Conservation (phyloP, 1,140 invertebrate species). For the Drosophila guanche region DNA sequence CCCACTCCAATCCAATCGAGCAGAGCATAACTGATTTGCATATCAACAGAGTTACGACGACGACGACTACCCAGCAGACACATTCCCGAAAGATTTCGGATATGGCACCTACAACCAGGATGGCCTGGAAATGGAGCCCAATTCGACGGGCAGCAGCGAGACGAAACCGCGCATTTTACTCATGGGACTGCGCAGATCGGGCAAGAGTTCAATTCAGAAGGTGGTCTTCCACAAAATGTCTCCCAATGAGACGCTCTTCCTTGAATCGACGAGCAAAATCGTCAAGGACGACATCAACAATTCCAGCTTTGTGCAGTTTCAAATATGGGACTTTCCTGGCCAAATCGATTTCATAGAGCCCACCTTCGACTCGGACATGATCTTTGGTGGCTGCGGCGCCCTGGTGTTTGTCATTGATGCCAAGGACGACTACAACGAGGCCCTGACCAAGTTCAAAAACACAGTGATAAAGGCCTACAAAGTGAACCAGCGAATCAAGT, state of each 20-base stretch:
- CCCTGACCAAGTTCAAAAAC: slow-evolving; percentile 94
- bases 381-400: slow-evolving; percentile 97
- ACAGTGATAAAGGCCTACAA: slow-evolving; percentile 98
- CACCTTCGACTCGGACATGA: slow-evolving; percentile 97
- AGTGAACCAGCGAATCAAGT: slow-evolving; percentile 98
- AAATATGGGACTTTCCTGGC: slow-evolving; percentile 99
- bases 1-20: too few species aligned
- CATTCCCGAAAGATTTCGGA: slow-evolving; percentile 96
- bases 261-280: slow-evolving; percentile 99
- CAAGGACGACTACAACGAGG: slow-evolving; percentile 98
- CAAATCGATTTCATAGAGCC: slow-evolving; percentile 99
- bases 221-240: slow-evolving; percentile 99
- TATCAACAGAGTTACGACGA: slow-evolving; percentile 87
- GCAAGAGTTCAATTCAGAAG: slow-evolving; percentile 99
- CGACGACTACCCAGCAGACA: slow-evolving; percentile 87
- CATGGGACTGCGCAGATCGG: slow-evolving; percentile 98
- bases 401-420: slow-evolving; percentile 99
- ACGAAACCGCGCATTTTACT: slow-evolving; percentile 95
- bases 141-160: slow-evolving; percentile 69
- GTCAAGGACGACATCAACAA: slow-evolving; percentile 99
- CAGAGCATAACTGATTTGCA: slow-evolving; percentile 21
- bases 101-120: slow-evolving; percentile 94
- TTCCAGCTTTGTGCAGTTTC: slow-evolving; percentile 99
- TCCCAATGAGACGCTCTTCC: slow-evolving; percentile 99
- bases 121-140: slow-evolving; percentile 66